Percentiles rank a stretch among this genome's conserved stretches.
phyloP scores from a whole-genome alignment of 2,113 vertebrate genomes.

The Ptilonorhynchus violaceus region DNA sequence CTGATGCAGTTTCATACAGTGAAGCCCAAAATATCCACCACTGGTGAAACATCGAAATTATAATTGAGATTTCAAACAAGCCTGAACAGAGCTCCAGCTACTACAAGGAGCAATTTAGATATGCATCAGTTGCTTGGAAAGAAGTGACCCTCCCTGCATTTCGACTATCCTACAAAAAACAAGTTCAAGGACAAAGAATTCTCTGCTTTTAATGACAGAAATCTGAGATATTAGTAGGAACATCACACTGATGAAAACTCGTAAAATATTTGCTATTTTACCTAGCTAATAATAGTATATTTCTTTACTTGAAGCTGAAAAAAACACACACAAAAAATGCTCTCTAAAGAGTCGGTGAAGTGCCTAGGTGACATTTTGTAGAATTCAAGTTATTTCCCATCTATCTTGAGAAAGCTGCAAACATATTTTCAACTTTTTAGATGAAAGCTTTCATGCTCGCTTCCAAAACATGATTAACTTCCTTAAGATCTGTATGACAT shows the following conservation, averaged over 20 bases:
- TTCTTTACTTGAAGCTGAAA: not conserved
- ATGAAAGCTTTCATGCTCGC: slow-evolving; percentile 11
- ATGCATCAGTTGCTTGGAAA: not conserved
- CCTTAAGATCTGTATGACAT: not conserved
- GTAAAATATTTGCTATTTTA: not conserved
- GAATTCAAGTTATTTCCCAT: not conserved
- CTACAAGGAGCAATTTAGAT: not conserved
- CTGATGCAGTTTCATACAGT: not conserved
- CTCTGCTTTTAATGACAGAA: not conserved
- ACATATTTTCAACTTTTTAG: not conserved
- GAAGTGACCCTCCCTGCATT: not conserved
- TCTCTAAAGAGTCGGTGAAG: not conserved
- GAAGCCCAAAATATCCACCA: not conserved
- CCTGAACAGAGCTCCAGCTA: not conserved
- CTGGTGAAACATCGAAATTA: not conserved
- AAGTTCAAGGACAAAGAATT: not conserved
- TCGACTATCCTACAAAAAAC: not conserved
- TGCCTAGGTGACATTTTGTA: not conserved
- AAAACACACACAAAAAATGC: not conserved
- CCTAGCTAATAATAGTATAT: not conserved
- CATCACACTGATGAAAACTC: not conserved
- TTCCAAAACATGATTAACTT: not conserved
- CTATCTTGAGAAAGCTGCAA: not conserved
- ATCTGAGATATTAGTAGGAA: not conserved
- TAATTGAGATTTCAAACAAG: not conserved